Base-by-base conservation (phyloP, 2,797 vertebrate genomes). In the Sebastes trivittatus region DNA sequence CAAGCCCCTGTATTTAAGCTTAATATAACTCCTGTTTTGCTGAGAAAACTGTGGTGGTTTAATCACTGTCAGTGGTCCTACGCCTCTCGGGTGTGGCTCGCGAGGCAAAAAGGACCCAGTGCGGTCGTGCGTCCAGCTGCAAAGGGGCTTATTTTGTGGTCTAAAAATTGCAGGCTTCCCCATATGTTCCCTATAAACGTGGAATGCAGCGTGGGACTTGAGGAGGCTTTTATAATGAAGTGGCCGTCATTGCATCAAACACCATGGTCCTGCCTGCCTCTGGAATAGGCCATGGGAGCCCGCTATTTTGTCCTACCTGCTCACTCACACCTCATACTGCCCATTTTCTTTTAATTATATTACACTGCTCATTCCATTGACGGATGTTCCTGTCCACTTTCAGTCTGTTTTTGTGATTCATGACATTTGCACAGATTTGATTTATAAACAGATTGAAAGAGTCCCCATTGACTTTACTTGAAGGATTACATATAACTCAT, bases 1-100 rank as follows among this genome's bases (percentile, higher is more conserved):
- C 95, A 96, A 96, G 94, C 96, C 96, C 95, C 96, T 96, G 95
- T 96, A 96, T 96, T 96, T 96, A 96, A 96, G 96, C 94, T 96
- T 96, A 96, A 96, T 96, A 96, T 96, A 96, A 96, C 95, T 96
- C 92, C 94, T 96, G 94, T 96, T 96, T 96, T 96, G 95, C 95
- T 95, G 95, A 95, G 95, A 96, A 95, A 96, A 95, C 95, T 95
- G 94, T 93, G 94, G 94, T 94, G 95, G 95, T 95, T 94, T 94
- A 95, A 95, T 95, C 89, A 95, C 94, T 95, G 94, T 94, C 95
- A 95, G 94, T 94, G 94, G 95, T 95, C 95, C 95, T 95, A 95
- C 94, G 94, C 95, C 95, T 95, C 95, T 94, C 89, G 93, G 91
- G 93, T 93, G 95, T 94, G 95, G 92, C 91, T 93, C 95, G 83